phyloP scores from a whole-genome alignment of 2,113 vertebrate species.

The Menura novaehollandiae region DNA sequence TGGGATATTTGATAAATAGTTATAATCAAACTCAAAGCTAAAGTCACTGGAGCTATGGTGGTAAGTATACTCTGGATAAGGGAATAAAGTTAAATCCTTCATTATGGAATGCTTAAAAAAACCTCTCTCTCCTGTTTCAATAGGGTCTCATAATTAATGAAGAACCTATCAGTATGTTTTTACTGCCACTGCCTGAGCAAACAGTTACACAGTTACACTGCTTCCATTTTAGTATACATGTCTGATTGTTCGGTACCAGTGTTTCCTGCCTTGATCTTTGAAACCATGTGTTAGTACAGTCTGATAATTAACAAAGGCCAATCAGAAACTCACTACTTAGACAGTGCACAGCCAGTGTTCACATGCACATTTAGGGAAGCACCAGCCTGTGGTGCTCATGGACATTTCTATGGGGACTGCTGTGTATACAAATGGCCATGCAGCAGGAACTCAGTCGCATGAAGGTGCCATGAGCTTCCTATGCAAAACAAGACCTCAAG shows the following conservation, averaged over 20 bases:
- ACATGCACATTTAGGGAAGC: not conserved
- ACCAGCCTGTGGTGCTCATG: not conserved
- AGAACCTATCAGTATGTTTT: not conserved
- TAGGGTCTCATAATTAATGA: not conserved
- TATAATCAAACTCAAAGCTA: not conserved
- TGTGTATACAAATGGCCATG: not conserved
- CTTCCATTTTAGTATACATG: not conserved
- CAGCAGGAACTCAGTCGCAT: not conserved
- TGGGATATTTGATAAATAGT: not conserved
- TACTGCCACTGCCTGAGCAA: not conserved
- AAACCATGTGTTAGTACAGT: not conserved
- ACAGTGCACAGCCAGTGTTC: not conserved
- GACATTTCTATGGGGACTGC: not conserved
- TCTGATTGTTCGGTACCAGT: not conserved
- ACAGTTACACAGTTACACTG: not conserved
- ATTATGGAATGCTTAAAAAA: not conserved
- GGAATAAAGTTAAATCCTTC: not conserved
- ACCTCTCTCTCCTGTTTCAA: not conserved
- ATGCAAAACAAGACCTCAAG: not conserved
- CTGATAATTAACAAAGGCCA: not conserved
- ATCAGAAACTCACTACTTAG: not conserved
- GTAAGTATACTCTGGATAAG: not conserved
- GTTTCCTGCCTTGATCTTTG: slow-evolving; percentile 6
- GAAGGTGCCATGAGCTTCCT: not conserved
- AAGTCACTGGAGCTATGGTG: not conserved